phyloP scores from a whole-genome alignment of 2,797 vertebrate species.

The Tapirus indicus region DNA sequence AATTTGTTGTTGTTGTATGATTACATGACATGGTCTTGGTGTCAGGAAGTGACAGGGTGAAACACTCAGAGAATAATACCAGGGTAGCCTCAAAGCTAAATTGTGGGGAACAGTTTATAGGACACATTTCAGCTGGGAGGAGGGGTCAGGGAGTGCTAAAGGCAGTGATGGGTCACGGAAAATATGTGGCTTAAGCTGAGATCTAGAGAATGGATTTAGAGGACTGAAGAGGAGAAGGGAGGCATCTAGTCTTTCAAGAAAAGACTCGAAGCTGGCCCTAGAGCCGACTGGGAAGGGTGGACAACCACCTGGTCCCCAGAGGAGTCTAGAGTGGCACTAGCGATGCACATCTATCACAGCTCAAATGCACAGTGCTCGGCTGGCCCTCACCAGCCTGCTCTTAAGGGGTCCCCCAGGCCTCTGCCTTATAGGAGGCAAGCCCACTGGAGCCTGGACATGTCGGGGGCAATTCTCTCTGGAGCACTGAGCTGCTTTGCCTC shows the following conservation, averaged over 20 bases:
- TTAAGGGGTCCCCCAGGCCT: not conserved
- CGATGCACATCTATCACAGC: not conserved
- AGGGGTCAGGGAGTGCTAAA: not conserved
- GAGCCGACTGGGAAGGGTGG: not conserved
- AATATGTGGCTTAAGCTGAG: not conserved
- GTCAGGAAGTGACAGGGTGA: not conserved
- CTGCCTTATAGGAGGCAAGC: not conserved
- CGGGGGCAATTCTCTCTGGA: not conserved
- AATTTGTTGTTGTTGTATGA: not conserved
- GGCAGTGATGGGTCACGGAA: not conserved
- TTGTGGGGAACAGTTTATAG: not conserved
- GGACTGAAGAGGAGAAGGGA: not conserved
- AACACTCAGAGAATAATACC: not conserved
- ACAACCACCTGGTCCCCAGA: not conserved
- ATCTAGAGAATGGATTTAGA: not conserved
- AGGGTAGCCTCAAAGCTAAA: not conserved
- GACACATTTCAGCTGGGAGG: not conserved
- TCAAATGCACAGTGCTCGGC: not conserved
- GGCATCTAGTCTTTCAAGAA: not conserved
- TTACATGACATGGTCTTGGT: not conserved
- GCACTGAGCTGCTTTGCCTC: not conserved
- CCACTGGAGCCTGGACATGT: not conserved
- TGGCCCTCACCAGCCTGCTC: not conserved
- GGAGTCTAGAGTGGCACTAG: not conserved
- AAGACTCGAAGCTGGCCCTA: not conserved